Percentiles rank a stretch among this genome's conserved stretches.
Conservation (phyloP, 1,140 invertebrate genomes). For the Plutomurus gul region DNA sequence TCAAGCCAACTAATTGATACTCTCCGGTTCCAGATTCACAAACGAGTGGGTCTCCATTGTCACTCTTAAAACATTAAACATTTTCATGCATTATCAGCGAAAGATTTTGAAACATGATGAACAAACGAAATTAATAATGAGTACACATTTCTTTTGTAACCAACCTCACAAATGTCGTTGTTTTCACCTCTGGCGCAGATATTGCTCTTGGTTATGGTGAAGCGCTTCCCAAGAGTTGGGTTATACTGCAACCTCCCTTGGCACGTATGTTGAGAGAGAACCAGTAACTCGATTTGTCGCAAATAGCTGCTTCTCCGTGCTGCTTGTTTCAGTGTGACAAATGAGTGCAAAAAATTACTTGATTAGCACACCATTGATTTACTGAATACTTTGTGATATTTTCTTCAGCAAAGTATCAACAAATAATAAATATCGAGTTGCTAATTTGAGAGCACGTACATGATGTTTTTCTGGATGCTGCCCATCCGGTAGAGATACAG, state of each 20-base stretch:
- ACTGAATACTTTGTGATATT: neutral
- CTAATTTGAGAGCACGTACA: no score
- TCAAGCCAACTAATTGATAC: slow-evolving; percentile 34
- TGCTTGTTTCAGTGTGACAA: neutral
- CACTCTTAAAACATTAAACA: slow-evolving; percentile 1
- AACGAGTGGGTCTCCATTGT: slow-evolving; percentile 29
- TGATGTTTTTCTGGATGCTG: neutral
- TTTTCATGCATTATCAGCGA: neutral
- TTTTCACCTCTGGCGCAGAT: slow-evolving; percentile 33
- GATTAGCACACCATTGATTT: neutral
- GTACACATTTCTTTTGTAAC: neutral
- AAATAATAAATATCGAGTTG: no score
- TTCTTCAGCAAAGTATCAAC: neutral
- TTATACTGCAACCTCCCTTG: neutral
- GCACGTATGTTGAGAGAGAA: neutral
- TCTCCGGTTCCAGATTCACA: slow-evolving; percentile 25
- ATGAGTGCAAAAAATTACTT: neutral
- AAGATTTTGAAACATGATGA: no score
- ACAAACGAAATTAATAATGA: neutral
- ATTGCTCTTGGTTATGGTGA: neutral
- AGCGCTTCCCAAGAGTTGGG: neutral
- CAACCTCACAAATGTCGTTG: neutral
- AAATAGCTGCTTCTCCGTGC: neutral
- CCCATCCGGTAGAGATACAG: slow-evolving; percentile 45
- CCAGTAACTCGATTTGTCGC: neutral